Conservation (phyloP, 2,797 vertebrate species). For the Acanthurus leucopareius region DNA sequence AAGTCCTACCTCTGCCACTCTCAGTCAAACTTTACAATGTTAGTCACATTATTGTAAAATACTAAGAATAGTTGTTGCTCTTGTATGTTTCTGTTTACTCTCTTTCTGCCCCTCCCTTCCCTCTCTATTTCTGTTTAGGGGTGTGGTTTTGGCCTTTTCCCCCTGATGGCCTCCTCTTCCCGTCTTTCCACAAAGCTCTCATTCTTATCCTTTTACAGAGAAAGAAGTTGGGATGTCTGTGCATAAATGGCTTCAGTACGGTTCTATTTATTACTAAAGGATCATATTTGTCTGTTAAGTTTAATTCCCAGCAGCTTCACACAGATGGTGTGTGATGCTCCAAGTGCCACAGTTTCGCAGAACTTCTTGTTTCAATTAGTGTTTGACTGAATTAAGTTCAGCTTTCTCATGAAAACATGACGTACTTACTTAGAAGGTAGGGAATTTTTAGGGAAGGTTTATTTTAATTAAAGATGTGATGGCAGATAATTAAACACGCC, state of each 20-base stretch:
- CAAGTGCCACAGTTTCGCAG: too few species aligned
- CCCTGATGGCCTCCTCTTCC: background rate
- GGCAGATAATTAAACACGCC: too few species aligned
- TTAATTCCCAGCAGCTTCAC: background rate
- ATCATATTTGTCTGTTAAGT: background rate
- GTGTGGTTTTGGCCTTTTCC: background rate
- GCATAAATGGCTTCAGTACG: background rate
- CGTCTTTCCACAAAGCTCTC: slow-evolving; percentile 12
- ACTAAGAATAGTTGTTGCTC: background rate
- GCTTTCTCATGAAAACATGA: background rate
- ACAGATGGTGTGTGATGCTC: background rate
- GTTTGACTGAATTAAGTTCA: background rate
- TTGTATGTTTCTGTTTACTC: background rate
- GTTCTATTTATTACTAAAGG: background rate
- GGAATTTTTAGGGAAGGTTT: background rate
- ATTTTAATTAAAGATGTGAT: too few species aligned
- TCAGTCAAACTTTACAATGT: background rate
- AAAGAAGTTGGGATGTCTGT: background rate
- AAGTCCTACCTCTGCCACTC: background rate
- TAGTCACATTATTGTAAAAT: background rate
- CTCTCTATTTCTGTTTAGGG: background rate
- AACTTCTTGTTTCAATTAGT: too few species aligned
- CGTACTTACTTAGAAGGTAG: background rate
- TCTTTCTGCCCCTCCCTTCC: background rate
- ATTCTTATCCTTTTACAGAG: background rate